phyloP scores from a whole-genome alignment of 2,113 vertebrate genomes.

The Rhagologus leucostigma region DNA sequence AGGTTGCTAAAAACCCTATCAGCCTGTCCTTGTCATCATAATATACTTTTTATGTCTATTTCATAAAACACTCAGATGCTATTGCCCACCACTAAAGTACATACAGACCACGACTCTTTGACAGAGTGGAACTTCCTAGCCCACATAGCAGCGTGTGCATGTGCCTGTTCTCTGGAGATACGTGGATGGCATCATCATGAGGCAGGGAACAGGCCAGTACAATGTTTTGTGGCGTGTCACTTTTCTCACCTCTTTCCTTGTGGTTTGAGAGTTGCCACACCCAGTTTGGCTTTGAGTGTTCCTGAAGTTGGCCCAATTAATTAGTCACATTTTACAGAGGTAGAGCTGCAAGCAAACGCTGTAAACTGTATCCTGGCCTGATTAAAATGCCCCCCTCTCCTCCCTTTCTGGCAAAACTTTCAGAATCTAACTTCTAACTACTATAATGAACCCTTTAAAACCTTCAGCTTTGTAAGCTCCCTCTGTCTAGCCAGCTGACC shows the following conservation, averaged over 20 bases:
- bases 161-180: background rate
- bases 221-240: background rate
- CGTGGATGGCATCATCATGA: rapidly evolving
- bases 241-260: background rate
- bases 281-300: background rate
- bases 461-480: background rate
- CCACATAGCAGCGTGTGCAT: rapidly evolving
- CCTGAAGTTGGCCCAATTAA: background rate
- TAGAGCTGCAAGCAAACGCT: background rate
- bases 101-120: background rate
- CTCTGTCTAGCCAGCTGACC: background rate
- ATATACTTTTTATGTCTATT: background rate
- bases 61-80: background rate
- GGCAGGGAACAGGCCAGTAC: background rate
- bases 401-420: background rate
- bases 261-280: background rate
- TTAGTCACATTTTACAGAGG: background rate
- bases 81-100: background rate
- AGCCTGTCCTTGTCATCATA: background rate
- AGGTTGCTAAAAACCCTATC: background rate
- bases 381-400: background rate
- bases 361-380: background rate
- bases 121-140: background rate
- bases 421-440: background rate
- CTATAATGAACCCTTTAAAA: background rate